phyloP scores from a whole-genome alignment of 2,797 vertebrate species.

The Neopelma chrysocephalum region DNA sequence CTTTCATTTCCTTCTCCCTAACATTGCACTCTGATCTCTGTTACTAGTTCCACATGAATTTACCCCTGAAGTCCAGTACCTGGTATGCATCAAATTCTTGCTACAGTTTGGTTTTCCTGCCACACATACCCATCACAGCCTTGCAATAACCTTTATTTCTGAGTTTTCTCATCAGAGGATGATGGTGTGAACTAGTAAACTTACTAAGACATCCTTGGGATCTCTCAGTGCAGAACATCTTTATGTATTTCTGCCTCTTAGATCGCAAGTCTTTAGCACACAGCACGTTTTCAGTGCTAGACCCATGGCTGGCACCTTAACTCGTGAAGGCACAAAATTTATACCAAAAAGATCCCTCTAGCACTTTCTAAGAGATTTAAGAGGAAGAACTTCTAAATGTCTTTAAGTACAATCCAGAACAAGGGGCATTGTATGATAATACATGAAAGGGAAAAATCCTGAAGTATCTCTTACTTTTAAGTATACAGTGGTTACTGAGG shows the following conservation, averaged over 20 bases:
- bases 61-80: neutral
- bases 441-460: neutral
- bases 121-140: accelerated
- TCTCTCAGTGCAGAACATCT: neutral
- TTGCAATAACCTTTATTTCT: accelerated
- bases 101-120: neutral
- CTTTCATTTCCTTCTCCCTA: neutral
- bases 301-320: neutral
- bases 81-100: neutral
- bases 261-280: neutral
- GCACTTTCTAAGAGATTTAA: neutral
- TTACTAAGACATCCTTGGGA: neutral
- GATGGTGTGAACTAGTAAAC: neutral
- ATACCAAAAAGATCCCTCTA: neutral
- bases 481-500: neutral
- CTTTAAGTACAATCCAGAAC: neutral
- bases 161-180: neutral
- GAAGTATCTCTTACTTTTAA: neutral
- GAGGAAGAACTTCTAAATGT: neutral
- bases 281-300: neutral
- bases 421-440: neutral
- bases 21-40: neutral
- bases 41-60: neutral
- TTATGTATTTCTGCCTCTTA: neutral
- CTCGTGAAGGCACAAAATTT: neutral